phyloP scores from a whole-genome alignment of 2,888 invertebrate species.

The Ommatoiulus sabulosus region DNA sequence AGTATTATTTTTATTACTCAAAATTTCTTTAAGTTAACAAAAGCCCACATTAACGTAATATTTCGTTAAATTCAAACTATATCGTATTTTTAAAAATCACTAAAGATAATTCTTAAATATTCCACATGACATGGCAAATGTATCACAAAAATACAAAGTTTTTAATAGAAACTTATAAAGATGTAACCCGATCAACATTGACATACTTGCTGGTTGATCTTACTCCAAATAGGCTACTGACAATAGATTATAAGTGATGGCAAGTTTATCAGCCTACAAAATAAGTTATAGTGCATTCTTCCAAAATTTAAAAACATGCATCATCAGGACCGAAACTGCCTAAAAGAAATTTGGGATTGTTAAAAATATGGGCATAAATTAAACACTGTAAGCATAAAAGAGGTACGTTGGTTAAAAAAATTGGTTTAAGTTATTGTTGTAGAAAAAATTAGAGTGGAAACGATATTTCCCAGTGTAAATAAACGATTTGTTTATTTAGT shows the following conservation, averaged over 20 bases:
- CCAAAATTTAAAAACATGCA: background rate
- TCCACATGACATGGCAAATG: background rate
- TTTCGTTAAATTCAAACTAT: background rate
- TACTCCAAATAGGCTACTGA: background rate
- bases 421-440: no score
- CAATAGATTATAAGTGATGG: background rate
- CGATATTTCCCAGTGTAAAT: no score
- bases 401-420: no score
- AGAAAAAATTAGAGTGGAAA: no score
- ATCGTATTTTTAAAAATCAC: background rate
- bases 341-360: background rate
- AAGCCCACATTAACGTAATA: background rate
- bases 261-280: slow-evolving; percentile 38
- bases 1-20: slow-evolving; percentile 14
- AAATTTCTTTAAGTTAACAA: background rate
- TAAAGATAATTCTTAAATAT: background rate
- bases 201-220: background rate
- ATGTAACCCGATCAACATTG: background rate
- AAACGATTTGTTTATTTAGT: no score
- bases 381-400: background rate
- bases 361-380: background rate
- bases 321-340: background rate
- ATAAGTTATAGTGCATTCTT: background rate
- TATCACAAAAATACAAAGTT: background rate
- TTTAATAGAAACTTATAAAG: background rate